A percentile compares a stretch with the other conserved stretches of the same genome.
Evolutionary conservation across 2,113 vertebrate species (phyloP).

Genomic region (Cynocephalus volans): DNA sequence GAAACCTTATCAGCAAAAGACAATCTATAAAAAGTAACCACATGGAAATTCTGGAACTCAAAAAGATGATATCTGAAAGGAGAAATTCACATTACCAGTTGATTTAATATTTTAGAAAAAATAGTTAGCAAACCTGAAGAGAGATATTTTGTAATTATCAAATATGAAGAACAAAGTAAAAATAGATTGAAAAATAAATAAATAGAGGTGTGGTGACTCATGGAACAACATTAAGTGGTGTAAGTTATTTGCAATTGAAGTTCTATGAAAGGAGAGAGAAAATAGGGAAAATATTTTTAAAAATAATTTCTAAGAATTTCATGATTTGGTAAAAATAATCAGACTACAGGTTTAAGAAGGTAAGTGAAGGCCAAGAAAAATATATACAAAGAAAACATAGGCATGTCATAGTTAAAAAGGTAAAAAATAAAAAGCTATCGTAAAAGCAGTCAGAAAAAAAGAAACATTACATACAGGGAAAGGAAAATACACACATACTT

Average conservation of each 20-base stretch:
- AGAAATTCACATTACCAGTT: background rate
- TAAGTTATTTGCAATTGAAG: background rate
- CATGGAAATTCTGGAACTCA: background rate
- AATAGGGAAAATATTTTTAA: background rate
- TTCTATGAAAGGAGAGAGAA: background rate
- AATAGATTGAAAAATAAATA: background rate
- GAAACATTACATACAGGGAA: background rate
- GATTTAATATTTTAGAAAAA: background rate
- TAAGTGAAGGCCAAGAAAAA: background rate
- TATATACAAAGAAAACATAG: background rate
- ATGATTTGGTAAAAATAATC: background rate
- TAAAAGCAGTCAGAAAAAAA: background rate
- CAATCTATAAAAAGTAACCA: background rate
- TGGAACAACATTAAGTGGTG: background rate
- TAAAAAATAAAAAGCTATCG: background rate
- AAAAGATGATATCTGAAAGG: background rate
- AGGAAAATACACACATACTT: background rate
- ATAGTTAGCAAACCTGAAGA: background rate
- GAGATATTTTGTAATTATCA: background rate
- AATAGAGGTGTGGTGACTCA: background rate
- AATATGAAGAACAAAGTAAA: background rate
- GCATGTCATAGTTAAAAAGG: background rate
- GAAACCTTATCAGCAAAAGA: background rate
- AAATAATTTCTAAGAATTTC: background rate
- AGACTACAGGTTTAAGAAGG: background rate